Evolutionary conservation across 2,113 vertebrate genomes (phyloP).

Genomic region (Pterocles gutturalis): DNA sequence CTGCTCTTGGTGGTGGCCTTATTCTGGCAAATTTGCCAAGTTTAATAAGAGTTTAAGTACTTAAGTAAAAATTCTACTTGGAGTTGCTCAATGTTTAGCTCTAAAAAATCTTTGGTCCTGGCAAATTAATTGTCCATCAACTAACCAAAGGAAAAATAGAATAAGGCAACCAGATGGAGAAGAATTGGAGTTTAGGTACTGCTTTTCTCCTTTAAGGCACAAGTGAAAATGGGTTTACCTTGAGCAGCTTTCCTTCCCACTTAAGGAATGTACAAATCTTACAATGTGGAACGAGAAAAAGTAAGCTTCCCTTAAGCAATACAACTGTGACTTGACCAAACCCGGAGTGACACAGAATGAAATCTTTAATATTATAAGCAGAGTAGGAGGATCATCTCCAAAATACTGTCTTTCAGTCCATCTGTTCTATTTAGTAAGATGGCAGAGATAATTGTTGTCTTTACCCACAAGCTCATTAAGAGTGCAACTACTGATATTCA

Average conservation of each 20-base stretch:
- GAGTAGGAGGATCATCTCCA: neutral
- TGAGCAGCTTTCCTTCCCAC: neutral
- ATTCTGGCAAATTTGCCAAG: neutral
- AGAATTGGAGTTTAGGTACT: neutral
- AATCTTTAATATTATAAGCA: neutral
- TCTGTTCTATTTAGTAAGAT: neutral
- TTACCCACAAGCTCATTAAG: neutral
- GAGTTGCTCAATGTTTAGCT: neutral
- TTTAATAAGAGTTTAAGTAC: neutral
- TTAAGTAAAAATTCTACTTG: neutral
- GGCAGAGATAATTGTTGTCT: neutral
- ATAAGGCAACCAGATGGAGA: neutral
- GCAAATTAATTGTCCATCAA: neutral
- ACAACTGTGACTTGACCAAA: neutral
- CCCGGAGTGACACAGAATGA: neutral
- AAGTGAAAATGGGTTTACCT: neutral
- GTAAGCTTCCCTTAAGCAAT: neutral
- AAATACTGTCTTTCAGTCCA: neutral
- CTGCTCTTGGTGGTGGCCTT: neutral
- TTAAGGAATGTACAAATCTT: neutral
- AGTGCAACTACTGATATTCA: neutral
- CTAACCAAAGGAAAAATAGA: neutral
- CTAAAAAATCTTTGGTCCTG: neutral
- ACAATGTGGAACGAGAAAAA: neutral
- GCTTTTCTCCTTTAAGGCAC: neutral